phyloP scores from a whole-genome alignment of 2,113 vertebrate genomes.

The Phodopus roborovskii region DNA sequence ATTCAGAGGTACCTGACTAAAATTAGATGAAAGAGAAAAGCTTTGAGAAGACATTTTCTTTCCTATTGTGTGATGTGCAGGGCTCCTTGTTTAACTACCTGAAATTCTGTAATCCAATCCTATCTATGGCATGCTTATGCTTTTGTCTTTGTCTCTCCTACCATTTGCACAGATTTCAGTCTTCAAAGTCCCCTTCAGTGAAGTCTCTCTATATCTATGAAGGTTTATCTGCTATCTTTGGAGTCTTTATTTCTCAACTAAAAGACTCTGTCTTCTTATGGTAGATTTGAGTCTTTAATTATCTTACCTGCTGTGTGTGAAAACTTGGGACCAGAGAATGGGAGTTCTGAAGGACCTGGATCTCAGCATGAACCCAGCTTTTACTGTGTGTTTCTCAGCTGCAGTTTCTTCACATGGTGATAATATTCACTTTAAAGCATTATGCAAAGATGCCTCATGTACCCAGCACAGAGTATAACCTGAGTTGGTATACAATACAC shows the following conservation, averaged over 20 bases:
- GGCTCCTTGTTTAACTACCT: not conserved
- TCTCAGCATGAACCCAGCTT: not conserved
- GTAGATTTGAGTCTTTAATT: conserved; percentile 34
- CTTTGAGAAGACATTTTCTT: not conserved
- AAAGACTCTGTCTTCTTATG: not conserved
- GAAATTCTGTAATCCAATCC: not conserved
- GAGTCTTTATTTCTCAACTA: not conserved
- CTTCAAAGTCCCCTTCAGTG: not conserved
- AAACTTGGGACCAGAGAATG: not conserved
- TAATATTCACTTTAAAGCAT: not conserved
- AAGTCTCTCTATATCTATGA: not conserved
- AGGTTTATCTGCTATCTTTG: not conserved
- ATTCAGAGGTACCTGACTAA: not conserved
- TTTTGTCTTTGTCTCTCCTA: not conserved
- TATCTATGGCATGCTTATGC: not conserved
- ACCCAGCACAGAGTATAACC: not conserved
- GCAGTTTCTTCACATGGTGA: not conserved
- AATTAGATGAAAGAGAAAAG: not conserved
- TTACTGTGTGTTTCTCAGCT: not conserved
- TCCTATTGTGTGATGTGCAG: not conserved
- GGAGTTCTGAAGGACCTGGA: not conserved
- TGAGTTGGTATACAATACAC: not conserved
- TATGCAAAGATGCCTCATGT: not conserved
- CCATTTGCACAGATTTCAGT: not conserved
- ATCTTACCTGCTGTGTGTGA: conserved; percentile 14